phyloP scores from a whole-genome alignment of 2,888 invertebrate genomes.

The Lasioglossum vierecki region DNA sequence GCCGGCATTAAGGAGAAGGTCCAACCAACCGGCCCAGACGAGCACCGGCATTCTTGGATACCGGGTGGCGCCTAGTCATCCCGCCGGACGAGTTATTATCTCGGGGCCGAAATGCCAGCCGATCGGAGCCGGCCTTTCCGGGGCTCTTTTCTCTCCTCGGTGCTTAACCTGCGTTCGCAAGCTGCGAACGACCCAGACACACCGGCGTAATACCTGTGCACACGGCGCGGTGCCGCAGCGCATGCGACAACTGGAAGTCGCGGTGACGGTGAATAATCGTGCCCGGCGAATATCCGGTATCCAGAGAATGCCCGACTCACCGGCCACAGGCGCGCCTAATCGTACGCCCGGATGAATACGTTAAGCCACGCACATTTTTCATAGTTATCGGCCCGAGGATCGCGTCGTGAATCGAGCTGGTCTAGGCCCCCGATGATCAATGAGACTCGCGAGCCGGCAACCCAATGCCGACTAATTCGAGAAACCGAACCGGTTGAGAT shows the following conservation, averaged over 20 bases:
- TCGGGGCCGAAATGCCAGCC: constrained; percentile 66
- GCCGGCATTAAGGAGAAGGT: constrained; percentile 64
- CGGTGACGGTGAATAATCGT: constrained; percentile 47
- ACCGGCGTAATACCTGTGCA: constrained; percentile 31
- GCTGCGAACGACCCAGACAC: constrained; percentile 12
- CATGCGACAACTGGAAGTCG: constrained; percentile 37
- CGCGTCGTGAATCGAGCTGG: constrained; percentile 22
- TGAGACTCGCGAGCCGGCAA: background rate
- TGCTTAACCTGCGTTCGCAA: constrained; percentile 51
- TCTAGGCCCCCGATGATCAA: constrained; percentile 7
- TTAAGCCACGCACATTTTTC: constrained; percentile 34
- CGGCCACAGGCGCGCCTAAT: constrained; percentile 11
- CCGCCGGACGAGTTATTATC: constrained; percentile 78
- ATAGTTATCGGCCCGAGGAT: constrained; percentile 37
- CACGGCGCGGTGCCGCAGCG: background rate
- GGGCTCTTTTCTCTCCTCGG: background rate
- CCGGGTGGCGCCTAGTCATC: constrained; percentile 77
- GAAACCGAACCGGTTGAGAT: background rate
- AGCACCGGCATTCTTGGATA: constrained; percentile 77
- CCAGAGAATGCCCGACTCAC: constrained; percentile 30
- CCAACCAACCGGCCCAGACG: constrained; percentile 42
- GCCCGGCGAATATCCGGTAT: constrained; percentile 38
- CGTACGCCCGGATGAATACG: constrained; percentile 18
- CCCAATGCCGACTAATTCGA: background rate
- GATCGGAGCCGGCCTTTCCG: constrained; percentile 26